Conservation (phyloP, 2,888 invertebrate species). For the Macaria liturata region DNA sequence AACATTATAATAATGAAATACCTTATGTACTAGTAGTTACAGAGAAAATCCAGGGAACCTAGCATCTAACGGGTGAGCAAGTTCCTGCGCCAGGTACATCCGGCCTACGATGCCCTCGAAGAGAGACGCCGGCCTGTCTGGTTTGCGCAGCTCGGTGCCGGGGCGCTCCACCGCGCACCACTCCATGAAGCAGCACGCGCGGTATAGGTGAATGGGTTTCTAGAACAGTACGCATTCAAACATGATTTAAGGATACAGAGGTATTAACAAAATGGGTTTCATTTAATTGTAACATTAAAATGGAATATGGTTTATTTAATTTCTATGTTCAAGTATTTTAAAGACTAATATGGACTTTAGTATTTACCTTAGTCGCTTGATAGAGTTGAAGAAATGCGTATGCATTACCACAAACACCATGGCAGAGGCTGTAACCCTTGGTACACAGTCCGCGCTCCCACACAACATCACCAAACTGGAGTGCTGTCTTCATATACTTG, state of each 20-base stretch:
- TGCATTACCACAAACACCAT: constrained; percentile 94
- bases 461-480: constrained; percentile 88
- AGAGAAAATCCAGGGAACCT: constrained; percentile 89
- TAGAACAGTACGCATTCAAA: constrained; percentile 53
- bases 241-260: no score
- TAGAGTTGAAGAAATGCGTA: constrained; percentile 91
- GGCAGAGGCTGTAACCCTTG: constrained; percentile 95
- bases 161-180: constrained; percentile 90
- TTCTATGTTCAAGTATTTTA: no score
- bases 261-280: no score
- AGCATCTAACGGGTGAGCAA: constrained; percentile 85
- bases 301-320: no score
- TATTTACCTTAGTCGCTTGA: constrained; percentile 87
- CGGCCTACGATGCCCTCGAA: constrained; percentile 93
- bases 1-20: no score
- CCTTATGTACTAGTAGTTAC: constrained; percentile 38
- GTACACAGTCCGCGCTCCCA: constrained; percentile 91
- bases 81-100: constrained; percentile 88
- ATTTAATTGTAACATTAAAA: no score
- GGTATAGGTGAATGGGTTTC: constrained; percentile 88
- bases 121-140: constrained; percentile 92
- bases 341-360: no score
- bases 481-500: constrained; percentile 87
- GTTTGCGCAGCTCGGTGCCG: constrained; percentile 86
- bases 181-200: constrained; percentile 90